Evolutionary conservation across 2,797 vertebrate species (phyloP), one percentile per base, ranked within the genome.

Genomic region (Siniperca undulata): DNA sequence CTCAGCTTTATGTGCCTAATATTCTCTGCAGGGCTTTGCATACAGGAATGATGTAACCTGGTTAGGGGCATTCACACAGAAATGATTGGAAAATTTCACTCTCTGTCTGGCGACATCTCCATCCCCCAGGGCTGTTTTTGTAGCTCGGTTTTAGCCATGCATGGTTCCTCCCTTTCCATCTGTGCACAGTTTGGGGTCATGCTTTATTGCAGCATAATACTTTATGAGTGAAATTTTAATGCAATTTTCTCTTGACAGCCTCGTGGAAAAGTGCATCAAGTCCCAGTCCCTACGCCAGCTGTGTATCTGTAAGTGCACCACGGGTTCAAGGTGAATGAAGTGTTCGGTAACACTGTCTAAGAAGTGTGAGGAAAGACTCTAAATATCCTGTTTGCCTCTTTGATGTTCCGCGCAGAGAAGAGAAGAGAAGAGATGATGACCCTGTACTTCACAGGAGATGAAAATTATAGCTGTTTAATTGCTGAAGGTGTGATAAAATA

Each of bases 401-500:
- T 85, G 46, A 82, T 3, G 75, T 83, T 73, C 14, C 38, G 3
- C 38, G 2, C 17, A 68, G 53, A 52, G 44, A 69, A 40, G 27
- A 58, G 17, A 30, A 60, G 30, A 53, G 61, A 50, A n/a, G 42
- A 74, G 27, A 72, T 59, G 59, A 76, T 7, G 27, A 67, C 30
- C 48, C 50, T 40, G 64, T 20, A 56, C 50, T 82, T 74, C 59
- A 66, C 19, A 19, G 16, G 30, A 74, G 60, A 70, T 27, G 34
- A 50, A 80, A 79, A 78, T 80, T 71, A 58, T 70, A 36, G 40
- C 74, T 71, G 76, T 46, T 85, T 84, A 82, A 90, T 84, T 78
- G 59, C 70, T 68, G 40, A 78, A 62, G 75, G 53, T 58, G 48
- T 78, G 50, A 90, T 88, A 42, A 88, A 90, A 89, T 87, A 91